Evolutionary conservation across 2,888 invertebrate species (phyloP).

Genomic region (Cryptocheilus praepositus): DNA sequence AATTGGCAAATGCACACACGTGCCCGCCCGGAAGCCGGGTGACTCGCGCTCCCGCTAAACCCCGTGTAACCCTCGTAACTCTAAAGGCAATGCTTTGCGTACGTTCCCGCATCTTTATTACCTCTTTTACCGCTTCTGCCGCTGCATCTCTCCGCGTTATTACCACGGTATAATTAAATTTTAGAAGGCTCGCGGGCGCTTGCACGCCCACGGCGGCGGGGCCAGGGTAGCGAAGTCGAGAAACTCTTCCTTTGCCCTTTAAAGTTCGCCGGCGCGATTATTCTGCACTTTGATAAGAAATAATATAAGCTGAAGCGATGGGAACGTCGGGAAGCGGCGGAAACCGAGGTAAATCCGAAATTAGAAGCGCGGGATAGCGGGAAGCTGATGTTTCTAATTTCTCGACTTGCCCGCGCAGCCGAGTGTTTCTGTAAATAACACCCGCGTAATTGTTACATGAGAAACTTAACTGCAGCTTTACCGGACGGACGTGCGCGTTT

Average conservation of each 20-base stretch:
- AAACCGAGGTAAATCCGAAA: background rate
- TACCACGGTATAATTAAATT: slow-evolving; percentile 39
- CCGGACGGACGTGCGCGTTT: no score
- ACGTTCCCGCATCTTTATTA: slow-evolving; percentile 34
- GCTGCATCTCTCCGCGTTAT: slow-evolving; percentile 33
- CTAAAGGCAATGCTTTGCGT: slow-evolving; percentile 21
- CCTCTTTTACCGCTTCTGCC: slow-evolving; percentile 25
- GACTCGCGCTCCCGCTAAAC: no score
- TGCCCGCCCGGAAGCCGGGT: no score
- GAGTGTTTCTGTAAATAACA: no score
- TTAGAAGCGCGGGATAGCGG: no score
- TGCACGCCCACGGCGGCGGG: background rate
- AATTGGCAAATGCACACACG: no score
- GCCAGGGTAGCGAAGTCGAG: slow-evolving; percentile 2
- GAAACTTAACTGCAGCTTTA: no score
- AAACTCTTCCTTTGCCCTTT: slow-evolving; percentile 27
- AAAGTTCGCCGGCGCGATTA: slow-evolving; percentile 12
- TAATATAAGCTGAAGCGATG: slow-evolving; percentile 8
- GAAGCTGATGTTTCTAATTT: no score
- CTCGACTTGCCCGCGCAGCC: no score
- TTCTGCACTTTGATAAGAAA: background rate
- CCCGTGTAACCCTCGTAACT: slow-evolving; percentile 41
- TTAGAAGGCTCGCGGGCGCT: slow-evolving; percentile 13
- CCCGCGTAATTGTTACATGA: no score
- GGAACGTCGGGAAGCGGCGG: background rate